Evolutionary conservation across 2,797 vertebrate species (phyloP), one percentile per base, ranked within the genome.

Genomic region (Chelmon rostratus): DNA sequence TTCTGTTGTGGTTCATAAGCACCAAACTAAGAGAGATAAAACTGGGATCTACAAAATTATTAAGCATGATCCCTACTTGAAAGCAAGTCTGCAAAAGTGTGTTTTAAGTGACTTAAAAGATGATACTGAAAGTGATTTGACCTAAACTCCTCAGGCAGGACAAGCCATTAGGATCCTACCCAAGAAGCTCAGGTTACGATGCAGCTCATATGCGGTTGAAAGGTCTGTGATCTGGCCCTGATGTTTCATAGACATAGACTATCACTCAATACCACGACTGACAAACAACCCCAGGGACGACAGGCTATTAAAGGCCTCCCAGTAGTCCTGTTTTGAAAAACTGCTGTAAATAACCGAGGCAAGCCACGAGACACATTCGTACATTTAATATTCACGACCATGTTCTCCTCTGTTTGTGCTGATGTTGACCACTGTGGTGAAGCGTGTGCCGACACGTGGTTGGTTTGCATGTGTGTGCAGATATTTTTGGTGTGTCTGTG

Each of bases 181-280:
- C 49, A 80, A 85, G 80, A 72, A 63, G 73, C 73, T 81, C 71
- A 64, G 78, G 82, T 89, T 87, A 74, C 52, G 5, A 53, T 42
- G 49, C 35, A 50, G 74, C 67, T 79, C 68, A 75, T 50, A 58
- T 64, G 68, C 9, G 57, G 77, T 69, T 77, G 52, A 91, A 83
- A 82, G 59, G 79, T 71, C 76, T 83, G 63, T 58, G 73, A 82
- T 81, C 72, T 11, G 8, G 35, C 68, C 50, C 50, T 71, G 78
- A 85, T 80, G 80, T 77, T 73, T 90, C 79, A 88, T 66, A 82
- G 49, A 87, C n/a, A n/a, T n/a, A n/a, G n/a, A n/a, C n/a, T n/a
- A n/a, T 84, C 72, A 67, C 62, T 89, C 77, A 82, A 70, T 73
- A 77, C 65, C 49, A 67, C 69, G 18, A 65, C 65, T 74, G 82